These are phyloP conservation scores for Denticeps clupeoides DNA, from an alignment of 2,797 vertebrate genomes.

Conservation along the genomic window DNA sequence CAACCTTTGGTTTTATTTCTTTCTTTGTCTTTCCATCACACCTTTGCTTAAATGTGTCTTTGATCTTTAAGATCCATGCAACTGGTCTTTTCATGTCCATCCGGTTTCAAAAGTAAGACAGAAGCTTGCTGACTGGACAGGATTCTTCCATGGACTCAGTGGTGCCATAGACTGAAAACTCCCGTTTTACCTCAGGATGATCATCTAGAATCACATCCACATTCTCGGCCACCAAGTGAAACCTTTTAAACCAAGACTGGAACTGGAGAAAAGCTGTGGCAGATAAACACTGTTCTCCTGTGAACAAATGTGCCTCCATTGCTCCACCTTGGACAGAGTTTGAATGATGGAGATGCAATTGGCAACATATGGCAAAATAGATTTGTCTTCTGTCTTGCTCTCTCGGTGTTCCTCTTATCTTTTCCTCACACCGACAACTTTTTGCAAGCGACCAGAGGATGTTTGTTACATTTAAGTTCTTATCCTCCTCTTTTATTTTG, in stretches of 20 bases:
- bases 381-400: no score
- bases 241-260: conserved; percentile 2
- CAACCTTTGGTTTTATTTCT: neutral
- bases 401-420: no score
- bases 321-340: neutral
- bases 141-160: neutral
- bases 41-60: neutral
- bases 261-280: conserved; percentile 1
- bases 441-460: no score
- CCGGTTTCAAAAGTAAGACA: neutral
- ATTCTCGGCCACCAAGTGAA: neutral
- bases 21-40: neutral
- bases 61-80: conserved; percentile 5
- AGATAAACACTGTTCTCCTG: conserved; percentile 1
- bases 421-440: no score
- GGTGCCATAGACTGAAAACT: neutral
- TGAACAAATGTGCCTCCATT: neutral
- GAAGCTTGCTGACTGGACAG: neutral
- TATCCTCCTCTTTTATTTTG: no score
- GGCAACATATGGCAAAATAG: no score
- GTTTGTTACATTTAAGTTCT: no score
- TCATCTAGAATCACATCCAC: neutral
- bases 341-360: conserved; percentile 3
- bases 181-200: neutral
- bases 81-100: neutral